These are phyloP conservation scores for Ianthella basta DNA, from an alignment of 37 sponge, comb jelly and placozoan genomes.

Conservation along the genomic window DNA sequence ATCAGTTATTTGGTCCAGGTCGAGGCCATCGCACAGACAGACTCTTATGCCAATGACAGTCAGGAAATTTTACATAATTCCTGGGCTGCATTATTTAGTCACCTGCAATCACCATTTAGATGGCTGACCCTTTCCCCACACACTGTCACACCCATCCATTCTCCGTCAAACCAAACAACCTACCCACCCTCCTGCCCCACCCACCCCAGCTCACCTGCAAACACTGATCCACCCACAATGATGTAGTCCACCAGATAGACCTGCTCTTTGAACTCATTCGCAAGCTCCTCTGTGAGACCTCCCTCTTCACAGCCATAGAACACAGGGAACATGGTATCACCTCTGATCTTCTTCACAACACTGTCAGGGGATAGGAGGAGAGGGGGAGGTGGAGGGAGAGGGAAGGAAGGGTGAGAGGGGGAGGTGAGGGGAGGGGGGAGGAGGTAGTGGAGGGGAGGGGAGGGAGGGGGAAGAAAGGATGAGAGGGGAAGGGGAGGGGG, in stretches of 20 bases:
- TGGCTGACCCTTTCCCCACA: not conserved
- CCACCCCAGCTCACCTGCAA: constrained; percentile 36
- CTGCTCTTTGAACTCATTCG: constrained; percentile 61
- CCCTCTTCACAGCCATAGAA: constrained; percentile 65
- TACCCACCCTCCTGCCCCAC: not conserved
- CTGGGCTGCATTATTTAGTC: too few relatives aligned
- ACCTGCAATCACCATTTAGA: too few relatives aligned
- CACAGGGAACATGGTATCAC: constrained; percentile 64
- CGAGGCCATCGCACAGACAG: too few relatives aligned
- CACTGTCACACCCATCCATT: not conserved
- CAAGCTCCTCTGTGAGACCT: constrained; percentile 32
- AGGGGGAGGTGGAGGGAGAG: not conserved
- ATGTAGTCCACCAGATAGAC: constrained; percentile 16
- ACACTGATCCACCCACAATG: constrained; percentile 22
- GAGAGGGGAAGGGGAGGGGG: too few relatives aligned
- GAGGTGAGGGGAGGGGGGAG: too few relatives aligned
- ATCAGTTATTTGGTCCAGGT: too few relatives aligned
- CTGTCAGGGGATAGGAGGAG: not conserved
- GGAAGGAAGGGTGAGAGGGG: not conserved
- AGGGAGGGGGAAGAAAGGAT: too few relatives aligned
- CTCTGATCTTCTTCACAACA: not conserved
- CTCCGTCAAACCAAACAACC: not conserved
- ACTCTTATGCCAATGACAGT: too few relatives aligned
- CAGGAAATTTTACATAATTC: too few relatives aligned
- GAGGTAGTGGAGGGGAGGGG: too few relatives aligned